phyloP scores from a whole-genome alignment of 2,113 vertebrate species.

The Aegotheles bennettii region DNA sequence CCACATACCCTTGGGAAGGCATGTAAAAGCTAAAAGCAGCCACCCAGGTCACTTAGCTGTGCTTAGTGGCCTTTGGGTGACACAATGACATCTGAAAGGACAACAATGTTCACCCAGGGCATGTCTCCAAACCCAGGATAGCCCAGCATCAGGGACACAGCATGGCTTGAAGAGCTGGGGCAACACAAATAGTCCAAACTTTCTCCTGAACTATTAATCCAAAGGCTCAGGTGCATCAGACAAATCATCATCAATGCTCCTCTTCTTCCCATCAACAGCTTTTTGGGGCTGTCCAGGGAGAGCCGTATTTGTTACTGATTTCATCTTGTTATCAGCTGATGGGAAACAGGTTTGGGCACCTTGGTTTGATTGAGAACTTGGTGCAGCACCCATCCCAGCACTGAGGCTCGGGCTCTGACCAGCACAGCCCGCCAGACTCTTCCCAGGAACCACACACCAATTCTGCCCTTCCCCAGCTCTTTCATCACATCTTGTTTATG shows the following conservation, averaged over 20 bases:
- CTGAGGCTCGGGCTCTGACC: fast-evolving
- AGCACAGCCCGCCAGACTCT: background rate
- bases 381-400: background rate
- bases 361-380: background rate
- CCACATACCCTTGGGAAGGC: background rate
- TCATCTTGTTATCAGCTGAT: background rate
- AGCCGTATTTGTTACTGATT: background rate
- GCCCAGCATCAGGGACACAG: background rate
- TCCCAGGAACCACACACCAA: fast-evolving
- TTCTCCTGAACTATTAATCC: background rate
- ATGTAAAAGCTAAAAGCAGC: background rate
- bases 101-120: background rate
- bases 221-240: background rate
- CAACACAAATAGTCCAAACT: background rate
- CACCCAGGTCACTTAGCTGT: background rate
- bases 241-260: background rate
- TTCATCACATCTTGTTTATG: background rate
- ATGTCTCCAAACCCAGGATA: background rate
- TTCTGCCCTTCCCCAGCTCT: background rate
- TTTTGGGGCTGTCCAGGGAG: background rate
- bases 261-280: background rate
- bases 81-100: background rate
- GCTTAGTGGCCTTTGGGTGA: background rate
- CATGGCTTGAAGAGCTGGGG: background rate
- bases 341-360: background rate